Percentiles rank a stretch among this genome's conserved stretches.
phyloP scores from a whole-genome alignment of 2,797 vertebrate species.

The Anableps anableps region DNA sequence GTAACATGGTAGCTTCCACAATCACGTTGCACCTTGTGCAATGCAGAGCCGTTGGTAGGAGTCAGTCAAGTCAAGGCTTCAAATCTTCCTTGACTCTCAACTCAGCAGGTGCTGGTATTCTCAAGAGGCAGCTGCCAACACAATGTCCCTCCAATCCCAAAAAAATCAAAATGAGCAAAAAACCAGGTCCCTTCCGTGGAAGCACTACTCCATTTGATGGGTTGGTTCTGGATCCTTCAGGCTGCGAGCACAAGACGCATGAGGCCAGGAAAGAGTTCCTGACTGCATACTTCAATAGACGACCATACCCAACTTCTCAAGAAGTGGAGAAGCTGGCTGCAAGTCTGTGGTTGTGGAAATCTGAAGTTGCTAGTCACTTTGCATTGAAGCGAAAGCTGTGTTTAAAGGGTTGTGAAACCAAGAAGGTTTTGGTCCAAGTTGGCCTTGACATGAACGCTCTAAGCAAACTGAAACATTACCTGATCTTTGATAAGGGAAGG shows the following conservation, averaged over 20 bases:
- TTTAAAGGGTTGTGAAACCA: conserved; percentile 85
- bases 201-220: conserved; percentile 85
- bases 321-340: conserved; percentile 95
- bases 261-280: conserved; percentile 96
- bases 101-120: conserved; percentile 82
- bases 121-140: conserved; percentile 89
- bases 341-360: conserved; percentile 96
- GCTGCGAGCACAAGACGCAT: conserved; percentile 92
- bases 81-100: conserved; percentile 83
- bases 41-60: conserved; percentile 94
- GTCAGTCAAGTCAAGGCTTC: conserved; percentile 87
- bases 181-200: conserved; percentile 80
- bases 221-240: conserved; percentile 92
- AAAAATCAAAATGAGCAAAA: conserved; percentile 84
- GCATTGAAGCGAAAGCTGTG: conserved; percentile 88
- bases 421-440: conserved; percentile 87
- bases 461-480: conserved; percentile 90
- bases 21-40: conserved; percentile 97
- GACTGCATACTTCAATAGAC: conserved; percentile 92
- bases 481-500: conserved; percentile 87
- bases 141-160: conserved; percentile 84
- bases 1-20: conserved; percentile 98
- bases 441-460: conserved; percentile 95
- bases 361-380: conserved; percentile 94
- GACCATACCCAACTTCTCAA: conserved; percentile 89